These are phyloP conservation scores for Eristalinus aeneus DNA, from an alignment of 2,888 invertebrate species.

Conservation along the genomic window DNA sequence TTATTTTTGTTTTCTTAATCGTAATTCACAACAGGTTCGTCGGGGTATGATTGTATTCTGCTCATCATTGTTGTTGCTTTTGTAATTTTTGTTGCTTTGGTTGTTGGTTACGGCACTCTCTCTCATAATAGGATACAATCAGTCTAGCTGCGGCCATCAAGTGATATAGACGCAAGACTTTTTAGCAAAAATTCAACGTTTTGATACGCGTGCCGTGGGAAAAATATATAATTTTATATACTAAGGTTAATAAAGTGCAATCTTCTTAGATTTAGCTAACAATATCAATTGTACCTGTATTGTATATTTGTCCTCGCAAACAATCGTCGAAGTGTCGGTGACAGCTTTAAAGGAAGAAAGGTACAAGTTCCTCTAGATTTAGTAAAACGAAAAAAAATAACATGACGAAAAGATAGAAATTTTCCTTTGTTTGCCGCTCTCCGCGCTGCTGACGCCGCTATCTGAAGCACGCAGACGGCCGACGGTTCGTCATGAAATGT, in stretches of 20 bases:
- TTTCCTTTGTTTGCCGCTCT: slow-evolving; percentile 29
- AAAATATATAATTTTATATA: slow-evolving; percentile 3
- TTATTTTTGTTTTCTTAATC: slow-evolving; percentile 10
- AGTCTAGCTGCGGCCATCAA: slow-evolving; percentile 52
- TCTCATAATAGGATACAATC: slow-evolving; percentile 38
- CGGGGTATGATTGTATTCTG: not conserved
- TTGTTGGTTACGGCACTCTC: slow-evolving; percentile 6
- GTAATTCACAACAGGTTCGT: slow-evolving; percentile 31
- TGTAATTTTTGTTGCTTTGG: not conserved
- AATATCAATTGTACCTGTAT: slow-evolving; percentile 3
- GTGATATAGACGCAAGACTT: slow-evolving; percentile 36
- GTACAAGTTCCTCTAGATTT: not conserved
- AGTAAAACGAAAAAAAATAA: not conserved
- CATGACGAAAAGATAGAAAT: slow-evolving; percentile 9
- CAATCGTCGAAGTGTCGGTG: not conserved
- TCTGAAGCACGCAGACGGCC: not conserved
- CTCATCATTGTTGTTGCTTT: not conserved
- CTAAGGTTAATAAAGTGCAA: slow-evolving; percentile 29
- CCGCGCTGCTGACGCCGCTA: slow-evolving; percentile 33
- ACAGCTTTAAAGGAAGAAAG: not conserved
- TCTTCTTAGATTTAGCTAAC: not conserved
- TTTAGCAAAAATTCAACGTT: not conserved
- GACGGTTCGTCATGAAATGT: slow-evolving; percentile 9
- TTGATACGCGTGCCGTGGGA: slow-evolving; percentile 23
- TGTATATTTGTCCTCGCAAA: not conserved